Percentiles rank a stretch among this genome's conserved stretches.
phyloP scores from a whole-genome alignment of 2,888 invertebrate genomes.

The Volucella inanis region DNA sequence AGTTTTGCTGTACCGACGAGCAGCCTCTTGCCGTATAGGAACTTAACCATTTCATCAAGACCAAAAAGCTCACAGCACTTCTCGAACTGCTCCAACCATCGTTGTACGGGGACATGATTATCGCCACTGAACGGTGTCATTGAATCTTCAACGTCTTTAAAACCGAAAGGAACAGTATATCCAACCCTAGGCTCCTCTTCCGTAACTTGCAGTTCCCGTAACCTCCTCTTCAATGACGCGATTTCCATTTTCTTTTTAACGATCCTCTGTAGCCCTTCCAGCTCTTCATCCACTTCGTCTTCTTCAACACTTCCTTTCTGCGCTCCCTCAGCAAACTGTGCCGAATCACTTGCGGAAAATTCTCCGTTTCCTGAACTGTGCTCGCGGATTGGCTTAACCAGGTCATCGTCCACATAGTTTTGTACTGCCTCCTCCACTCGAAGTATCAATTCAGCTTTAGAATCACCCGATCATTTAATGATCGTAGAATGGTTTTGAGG shows the following conservation, averaged over 20 bases:
- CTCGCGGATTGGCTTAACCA: background rate
- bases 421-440: constrained; percentile 7
- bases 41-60: background rate
- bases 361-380: background rate
- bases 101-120: constrained; percentile 4
- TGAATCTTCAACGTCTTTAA: constrained; percentile 26
- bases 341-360: background rate
- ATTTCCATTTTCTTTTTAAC: background rate
- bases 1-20: constrained; percentile 10
- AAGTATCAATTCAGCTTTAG: constrained; percentile 14
- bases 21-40: constrained; percentile 12
- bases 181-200: background rate
- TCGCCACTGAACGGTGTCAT: constrained; percentile 9
- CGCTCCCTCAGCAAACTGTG: background rate
- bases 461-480: background rate
- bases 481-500: constrained; percentile 6
- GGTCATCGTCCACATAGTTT: background rate
- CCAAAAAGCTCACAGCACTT: constrained; percentile 7
- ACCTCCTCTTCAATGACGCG: background rate
- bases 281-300: constrained; percentile 4
- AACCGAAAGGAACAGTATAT: constrained; percentile 6
- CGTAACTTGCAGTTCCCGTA: background rate
- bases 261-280: background rate
- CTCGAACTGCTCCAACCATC: constrained; percentile 15
- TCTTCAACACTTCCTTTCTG: background rate